These are phyloP conservation scores for Chelonoidis abingdonii DNA, from an alignment of 2,113 vertebrate genomes.

Conservation along the genomic window DNA sequence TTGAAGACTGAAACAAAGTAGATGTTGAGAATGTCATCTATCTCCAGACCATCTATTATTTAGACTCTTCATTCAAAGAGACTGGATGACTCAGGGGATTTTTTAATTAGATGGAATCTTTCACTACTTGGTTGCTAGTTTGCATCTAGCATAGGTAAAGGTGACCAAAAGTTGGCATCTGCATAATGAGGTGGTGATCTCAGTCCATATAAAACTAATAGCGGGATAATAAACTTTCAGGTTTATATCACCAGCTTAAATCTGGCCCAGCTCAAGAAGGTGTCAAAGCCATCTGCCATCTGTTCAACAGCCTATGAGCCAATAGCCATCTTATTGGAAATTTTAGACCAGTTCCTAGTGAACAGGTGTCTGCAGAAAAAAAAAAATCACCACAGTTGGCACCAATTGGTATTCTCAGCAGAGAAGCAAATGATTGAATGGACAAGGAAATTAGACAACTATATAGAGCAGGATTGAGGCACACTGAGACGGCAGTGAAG, in stretches of 20 bases:
- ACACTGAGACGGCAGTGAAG: not conserved
- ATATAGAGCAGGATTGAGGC: not conserved
- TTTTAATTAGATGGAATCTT: slow-evolving; percentile 53
- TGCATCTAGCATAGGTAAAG: slow-evolving; percentile 9
- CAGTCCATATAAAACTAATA: slow-evolving; percentile 1
- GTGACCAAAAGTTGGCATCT: not conserved
- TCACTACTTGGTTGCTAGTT: slow-evolving; percentile 3
- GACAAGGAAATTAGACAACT: not conserved
- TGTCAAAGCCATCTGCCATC: not conserved
- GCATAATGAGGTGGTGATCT: not conserved
- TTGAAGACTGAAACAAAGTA: slow-evolving; percentile 52
- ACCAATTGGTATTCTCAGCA: not conserved
- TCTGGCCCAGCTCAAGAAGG: not conserved
- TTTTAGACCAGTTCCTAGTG: not conserved
- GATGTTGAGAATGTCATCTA: slow-evolving; percentile 39
- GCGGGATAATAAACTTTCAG: slow-evolving; percentile 4
- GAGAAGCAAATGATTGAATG: not conserved
- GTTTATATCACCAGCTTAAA: not conserved
- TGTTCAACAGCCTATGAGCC: not conserved
- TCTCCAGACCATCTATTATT: slow-evolving; percentile 64
- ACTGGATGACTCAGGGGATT: slow-evolving; percentile 24
- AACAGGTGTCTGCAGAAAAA: not conserved
- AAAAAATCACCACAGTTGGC: not conserved
- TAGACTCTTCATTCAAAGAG: slow-evolving; percentile 45
- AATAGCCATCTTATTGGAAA: not conserved